Conservation (phyloP, 1,140 invertebrate species). For the Idris sp. region DNA sequence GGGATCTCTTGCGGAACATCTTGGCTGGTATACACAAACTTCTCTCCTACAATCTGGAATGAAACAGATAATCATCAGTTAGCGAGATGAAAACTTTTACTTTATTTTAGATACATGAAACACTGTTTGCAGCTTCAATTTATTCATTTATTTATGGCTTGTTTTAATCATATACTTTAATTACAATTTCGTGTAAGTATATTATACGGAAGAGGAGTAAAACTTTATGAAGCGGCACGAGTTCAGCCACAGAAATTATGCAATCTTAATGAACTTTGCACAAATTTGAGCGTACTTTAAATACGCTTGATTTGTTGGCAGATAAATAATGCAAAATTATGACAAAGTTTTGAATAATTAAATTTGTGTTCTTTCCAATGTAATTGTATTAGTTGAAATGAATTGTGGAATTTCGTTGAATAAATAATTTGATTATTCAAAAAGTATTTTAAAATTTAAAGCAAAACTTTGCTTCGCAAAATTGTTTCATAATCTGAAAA, state of each 20-base stretch:
- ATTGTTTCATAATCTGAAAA: too few species aligned
- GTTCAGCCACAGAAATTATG: slow-evolving; percentile 22
- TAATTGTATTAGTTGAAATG: too few species aligned
- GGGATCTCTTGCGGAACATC: slow-evolving; percentile 38
- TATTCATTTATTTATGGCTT: slow-evolving; percentile 12
- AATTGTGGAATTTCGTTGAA: too few species aligned
- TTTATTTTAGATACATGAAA: slow-evolving; percentile 10
- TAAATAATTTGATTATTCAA: too few species aligned
- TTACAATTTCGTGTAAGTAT: slow-evolving; percentile 23
- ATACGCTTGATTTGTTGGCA: not conserved
- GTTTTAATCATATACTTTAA: slow-evolving; percentile 22
- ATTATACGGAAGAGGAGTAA: slow-evolving; percentile 14
- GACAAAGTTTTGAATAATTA: too few species aligned
- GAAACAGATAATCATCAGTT: slow-evolving; percentile 35
- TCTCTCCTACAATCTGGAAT: slow-evolving; percentile 42
- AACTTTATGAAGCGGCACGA: slow-evolving; percentile 13
- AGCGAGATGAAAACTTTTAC: slow-evolving; percentile 26
- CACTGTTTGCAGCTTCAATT: slow-evolving; percentile 11
- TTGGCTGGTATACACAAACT: slow-evolving; percentile 27
- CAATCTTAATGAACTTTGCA: slow-evolving; percentile 23
- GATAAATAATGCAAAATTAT: slow-evolving; percentile 4
- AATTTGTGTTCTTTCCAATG: too few species aligned
- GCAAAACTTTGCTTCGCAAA: too few species aligned
- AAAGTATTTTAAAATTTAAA: too few species aligned
- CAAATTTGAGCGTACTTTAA: slow-evolving; percentile 1